Conservation (phyloP, 2,888 invertebrate genomes). For the Salpingus planirostris region DNA sequence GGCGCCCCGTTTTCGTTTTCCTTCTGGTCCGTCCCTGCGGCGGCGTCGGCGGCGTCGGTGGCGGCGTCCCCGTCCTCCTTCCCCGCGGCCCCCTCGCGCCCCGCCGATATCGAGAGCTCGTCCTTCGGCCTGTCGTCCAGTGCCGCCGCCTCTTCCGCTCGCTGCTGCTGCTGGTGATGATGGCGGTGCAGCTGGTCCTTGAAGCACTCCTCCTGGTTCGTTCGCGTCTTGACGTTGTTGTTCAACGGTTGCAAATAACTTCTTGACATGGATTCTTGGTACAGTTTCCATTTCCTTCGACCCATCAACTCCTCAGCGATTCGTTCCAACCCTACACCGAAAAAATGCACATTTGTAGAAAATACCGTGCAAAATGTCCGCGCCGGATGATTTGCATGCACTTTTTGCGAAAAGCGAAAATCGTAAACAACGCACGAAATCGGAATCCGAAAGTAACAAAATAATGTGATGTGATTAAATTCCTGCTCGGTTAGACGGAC, state of each 20-base stretch:
- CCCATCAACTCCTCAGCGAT: constrained; percentile 96
- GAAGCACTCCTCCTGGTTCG: constrained; percentile 25
- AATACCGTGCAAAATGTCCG: too few relatives aligned
- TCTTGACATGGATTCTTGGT: constrained; percentile 62
- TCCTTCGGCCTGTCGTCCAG: constrained; percentile 7
- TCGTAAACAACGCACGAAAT: too few relatives aligned
- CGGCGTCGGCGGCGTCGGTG: neutral
- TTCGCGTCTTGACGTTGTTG: constrained; percentile 39
- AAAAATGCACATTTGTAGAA: too few relatives aligned
- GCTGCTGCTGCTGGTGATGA: constrained; percentile 20
- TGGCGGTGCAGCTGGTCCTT: constrained; percentile 24
- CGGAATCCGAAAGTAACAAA: too few relatives aligned
- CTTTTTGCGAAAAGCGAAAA: too few relatives aligned
- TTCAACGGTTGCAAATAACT: constrained; percentile 42
- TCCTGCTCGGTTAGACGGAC: too few relatives aligned
- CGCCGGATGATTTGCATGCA: too few relatives aligned
- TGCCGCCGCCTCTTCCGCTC: constrained; percentile 14
- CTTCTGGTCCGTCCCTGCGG: constrained; percentile 20
- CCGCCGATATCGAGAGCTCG: constrained; percentile 23
- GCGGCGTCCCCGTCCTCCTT: neutral
- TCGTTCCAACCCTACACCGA: constrained; percentile 79
- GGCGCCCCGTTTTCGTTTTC: constrained; percentile 23
- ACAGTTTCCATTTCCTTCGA: constrained; percentile 92
- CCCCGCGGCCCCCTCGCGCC: neutral
- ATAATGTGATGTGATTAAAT: too few relatives aligned